These are phyloP conservation scores for Cryptoblepharus egeriae DNA, from an alignment of 2,797 vertebrate species.

Conservation along the genomic window DNA sequence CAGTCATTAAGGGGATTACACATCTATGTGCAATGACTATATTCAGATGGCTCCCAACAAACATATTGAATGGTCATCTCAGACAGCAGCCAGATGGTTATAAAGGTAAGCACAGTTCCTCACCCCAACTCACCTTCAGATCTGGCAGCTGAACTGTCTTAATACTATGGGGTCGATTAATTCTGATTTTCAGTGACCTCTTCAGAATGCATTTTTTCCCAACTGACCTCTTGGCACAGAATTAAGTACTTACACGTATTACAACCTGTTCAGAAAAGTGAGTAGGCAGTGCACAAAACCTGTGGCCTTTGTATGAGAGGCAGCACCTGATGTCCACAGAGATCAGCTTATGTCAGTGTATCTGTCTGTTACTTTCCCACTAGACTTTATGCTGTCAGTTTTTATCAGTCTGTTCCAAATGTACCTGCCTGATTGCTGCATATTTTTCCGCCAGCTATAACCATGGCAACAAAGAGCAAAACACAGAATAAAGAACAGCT, in stretches of 20 bases:
- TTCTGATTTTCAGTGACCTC: constrained; percentile 12
- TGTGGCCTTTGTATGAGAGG: background rate
- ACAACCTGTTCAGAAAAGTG: background rate
- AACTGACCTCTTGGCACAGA: background rate
- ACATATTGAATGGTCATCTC: constrained; percentile 34
- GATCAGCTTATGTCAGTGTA: background rate
- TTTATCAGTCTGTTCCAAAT: constrained; percentile 31
- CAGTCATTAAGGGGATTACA: no score
- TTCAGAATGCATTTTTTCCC: background rate
- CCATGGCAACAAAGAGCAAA: constrained; percentile 27
- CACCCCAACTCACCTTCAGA: constrained; percentile 70
- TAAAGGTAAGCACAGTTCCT: constrained; percentile 39
- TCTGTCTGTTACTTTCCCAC: background rate
- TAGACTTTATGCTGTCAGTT: background rate
- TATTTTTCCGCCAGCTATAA: constrained; percentile 4
- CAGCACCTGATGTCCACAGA: background rate
- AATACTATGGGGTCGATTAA: background rate
- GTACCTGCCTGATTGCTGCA: background rate
- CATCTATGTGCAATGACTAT: background rate
- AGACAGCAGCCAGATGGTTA: constrained; percentile 73
- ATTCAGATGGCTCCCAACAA: constrained; percentile 4
- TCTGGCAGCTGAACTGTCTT: constrained; percentile 52
- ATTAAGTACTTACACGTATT: rapidly evolving
- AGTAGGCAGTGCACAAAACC: background rate
- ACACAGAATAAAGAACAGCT: background rate